Evolutionary conservation across 2,797 vertebrate species (phyloP).

Genomic region (Falco peregrinus): DNA sequence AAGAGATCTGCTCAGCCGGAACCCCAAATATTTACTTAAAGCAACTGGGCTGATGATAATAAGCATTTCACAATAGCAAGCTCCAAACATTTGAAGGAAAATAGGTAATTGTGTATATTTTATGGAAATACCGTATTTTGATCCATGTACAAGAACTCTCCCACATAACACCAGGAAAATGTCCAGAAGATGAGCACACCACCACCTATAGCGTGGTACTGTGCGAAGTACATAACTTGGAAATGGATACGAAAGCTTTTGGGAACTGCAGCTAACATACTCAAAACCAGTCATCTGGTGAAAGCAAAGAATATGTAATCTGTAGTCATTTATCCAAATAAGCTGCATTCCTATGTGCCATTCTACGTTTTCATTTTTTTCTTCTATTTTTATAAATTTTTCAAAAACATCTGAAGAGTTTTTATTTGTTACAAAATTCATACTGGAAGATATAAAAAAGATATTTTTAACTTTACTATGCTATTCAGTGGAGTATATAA

Average conservation of each 20-base stretch:
- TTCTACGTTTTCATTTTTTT: not conserved
- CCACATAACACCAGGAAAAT: not conserved
- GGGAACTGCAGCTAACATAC: not conserved
- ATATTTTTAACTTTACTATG: slow-evolving; percentile 48
- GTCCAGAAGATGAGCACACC: not conserved
- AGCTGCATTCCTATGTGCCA: not conserved
- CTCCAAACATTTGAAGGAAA: not conserved
- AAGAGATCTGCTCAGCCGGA: not conserved
- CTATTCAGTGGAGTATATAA: not conserved
- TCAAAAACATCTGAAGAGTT: slow-evolving; percentile 2
- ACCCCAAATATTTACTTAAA: slow-evolving; percentile 31
- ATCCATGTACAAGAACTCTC: not conserved
- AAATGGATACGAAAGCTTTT: not conserved
- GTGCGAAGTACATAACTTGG: not conserved
- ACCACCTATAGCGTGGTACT: not conserved
- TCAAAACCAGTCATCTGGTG: not conserved
- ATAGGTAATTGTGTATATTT: not conserved
- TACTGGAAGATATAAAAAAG: not conserved
- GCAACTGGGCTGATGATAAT: not conserved
- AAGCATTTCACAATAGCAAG: not conserved
- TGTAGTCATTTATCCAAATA: not conserved
- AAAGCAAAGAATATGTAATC: not conserved
- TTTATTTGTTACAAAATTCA: slow-evolving; percentile 54
- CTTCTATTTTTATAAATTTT: slow-evolving; percentile 31
- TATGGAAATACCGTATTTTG: not conserved